Conservation (phyloP, 1,140 invertebrate genomes). For the Hycleus phaleratus region DNA sequence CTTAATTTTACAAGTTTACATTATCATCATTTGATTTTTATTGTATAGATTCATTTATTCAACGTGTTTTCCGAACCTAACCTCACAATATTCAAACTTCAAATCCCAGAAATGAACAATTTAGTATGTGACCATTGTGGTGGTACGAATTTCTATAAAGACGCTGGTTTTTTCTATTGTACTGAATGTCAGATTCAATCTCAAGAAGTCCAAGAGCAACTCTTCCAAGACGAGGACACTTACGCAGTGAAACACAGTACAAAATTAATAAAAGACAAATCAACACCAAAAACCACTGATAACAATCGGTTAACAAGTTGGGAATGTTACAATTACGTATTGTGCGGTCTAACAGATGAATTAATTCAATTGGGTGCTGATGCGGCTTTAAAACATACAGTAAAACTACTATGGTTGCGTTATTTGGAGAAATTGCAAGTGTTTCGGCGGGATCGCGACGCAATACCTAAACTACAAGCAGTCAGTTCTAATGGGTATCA, state of each 20-base stretch:
- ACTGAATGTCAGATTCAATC: constrained; percentile 47
- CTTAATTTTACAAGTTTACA: too few species aligned
- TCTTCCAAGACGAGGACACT: constrained; percentile 31
- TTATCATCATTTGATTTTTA: too few species aligned
- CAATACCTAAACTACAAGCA: constrained; percentile 47
- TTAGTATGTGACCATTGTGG: constrained; percentile 42
- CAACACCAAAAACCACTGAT: constrained; percentile 4
- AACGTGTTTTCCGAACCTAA: too few species aligned
- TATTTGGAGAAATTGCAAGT: constrained; percentile 54
- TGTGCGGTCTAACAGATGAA: constrained; percentile 54
- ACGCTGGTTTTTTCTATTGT: constrained; percentile 49
- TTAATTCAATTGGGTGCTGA: constrained; percentile 50
- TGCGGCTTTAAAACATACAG: constrained; percentile 47
- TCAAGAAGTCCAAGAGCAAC: constrained; percentile 43
- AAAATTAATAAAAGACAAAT: constrained; percentile 17
- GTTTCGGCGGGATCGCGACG: constrained; percentile 40
- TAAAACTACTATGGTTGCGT: constrained; percentile 55
- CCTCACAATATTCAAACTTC: too few species aligned
- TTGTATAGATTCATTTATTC: too few species aligned
- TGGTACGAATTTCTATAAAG: constrained; percentile 41
- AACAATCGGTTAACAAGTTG: constrained; percentile 49
- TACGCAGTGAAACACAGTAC: constrained; percentile 3
- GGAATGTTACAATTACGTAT: constrained; percentile 58
- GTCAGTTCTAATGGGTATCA: background rate
- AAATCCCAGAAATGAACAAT: constrained; percentile 7